These are phyloP conservation scores for Deilephila elpenor DNA, from an alignment of 2,888 invertebrate species.

Conservation along the genomic window DNA sequence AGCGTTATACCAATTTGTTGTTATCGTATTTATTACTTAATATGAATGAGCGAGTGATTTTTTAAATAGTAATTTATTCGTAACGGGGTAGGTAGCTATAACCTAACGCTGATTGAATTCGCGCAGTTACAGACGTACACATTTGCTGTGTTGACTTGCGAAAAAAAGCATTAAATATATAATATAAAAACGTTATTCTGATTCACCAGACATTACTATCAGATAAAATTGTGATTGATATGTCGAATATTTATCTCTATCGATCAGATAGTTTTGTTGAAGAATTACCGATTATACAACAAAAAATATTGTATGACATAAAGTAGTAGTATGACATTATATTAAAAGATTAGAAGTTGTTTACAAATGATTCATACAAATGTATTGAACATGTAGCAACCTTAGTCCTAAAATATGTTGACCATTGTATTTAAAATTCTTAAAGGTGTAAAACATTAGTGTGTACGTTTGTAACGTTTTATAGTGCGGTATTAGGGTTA, in stretches of 20 bases:
- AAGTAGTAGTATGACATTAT: too few species aligned
- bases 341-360: neutral
- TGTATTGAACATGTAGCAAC: neutral
- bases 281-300: too few species aligned
- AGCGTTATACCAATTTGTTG: constrained; percentile 48
- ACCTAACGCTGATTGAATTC: constrained; percentile 13
- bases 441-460: neutral
- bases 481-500: constrained; percentile 47
- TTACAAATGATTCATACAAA: neutral
- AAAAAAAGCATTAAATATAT: neutral
- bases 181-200: neutral
- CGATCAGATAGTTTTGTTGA: too few species aligned
- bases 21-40: constrained; percentile 81
- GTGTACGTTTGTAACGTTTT: constrained; percentile 20
- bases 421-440: neutral
- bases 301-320: too few species aligned
- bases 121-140: constrained; percentile 11
- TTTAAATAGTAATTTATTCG: constrained; percentile 78
- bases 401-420: too few species aligned
- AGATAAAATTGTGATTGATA: neutral
- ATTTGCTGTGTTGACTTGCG: neutral
- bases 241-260: neutral
- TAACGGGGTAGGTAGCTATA: constrained; percentile 65
- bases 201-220: neutral
- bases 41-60: constrained; percentile 66